Evolutionary conservation across 2,888 invertebrate species (phyloP).

Genomic region (Hypselothyrea guttata): DNA sequence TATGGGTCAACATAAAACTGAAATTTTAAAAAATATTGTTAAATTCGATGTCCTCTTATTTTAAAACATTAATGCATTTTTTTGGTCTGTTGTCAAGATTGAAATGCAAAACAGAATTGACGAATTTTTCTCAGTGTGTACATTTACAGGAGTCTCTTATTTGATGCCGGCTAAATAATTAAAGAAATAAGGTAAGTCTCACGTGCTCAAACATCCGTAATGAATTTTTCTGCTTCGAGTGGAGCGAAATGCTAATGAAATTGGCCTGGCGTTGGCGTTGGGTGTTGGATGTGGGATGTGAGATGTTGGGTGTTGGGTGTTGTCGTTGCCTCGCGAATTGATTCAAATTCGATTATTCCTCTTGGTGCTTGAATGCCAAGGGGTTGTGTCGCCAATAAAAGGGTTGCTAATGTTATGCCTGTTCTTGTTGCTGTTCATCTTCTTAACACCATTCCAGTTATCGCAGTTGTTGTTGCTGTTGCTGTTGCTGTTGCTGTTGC

Average conservation of each 20-base stretch:
- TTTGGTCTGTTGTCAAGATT: no score
- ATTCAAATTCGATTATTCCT: conserved; percentile 82
- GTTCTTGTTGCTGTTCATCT: conserved; percentile 34
- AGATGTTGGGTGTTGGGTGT: conserved; percentile 13
- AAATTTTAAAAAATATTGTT: no score
- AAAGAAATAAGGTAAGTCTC: no score
- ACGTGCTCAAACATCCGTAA: conserved; percentile 30
- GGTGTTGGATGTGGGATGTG: no score
- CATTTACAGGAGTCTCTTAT: no score
- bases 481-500: conserved; percentile 56
- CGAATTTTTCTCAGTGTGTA: no score
- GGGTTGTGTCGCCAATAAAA: conserved; percentile 30
- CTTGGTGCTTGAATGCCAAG: conserved; percentile 53
- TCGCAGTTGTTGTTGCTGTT: conserved; percentile 44
- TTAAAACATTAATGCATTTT: no score
- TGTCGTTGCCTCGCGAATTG: conserved; percentile 72
- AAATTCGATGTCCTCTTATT: no score
- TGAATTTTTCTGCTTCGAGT: background rate
- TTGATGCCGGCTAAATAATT: no score
- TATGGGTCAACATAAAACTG: no score
- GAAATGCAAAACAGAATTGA: no score
- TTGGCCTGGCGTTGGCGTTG: conserved; percentile 36
- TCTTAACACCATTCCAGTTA: background rate
- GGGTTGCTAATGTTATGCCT: conserved; percentile 55
- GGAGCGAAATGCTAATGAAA: conserved; percentile 60